phyloP scores from a whole-genome alignment of 2,888 invertebrate genomes.

The Dioctria linearis region DNA sequence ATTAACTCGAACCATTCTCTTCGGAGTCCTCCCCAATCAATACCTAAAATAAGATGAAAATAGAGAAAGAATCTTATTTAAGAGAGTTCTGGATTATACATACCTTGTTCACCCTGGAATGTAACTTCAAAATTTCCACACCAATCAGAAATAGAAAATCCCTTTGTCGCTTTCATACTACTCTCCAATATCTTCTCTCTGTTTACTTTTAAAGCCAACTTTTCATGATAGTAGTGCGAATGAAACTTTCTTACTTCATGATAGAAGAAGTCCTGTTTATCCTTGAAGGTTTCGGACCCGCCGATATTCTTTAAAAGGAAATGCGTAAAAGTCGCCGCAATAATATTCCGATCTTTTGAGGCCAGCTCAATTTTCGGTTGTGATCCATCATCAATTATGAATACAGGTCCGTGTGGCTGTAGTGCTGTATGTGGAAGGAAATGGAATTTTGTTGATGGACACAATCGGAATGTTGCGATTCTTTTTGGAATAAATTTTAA shows the following conservation, averaged over 20 bases:
- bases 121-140: constrained; percentile 94
- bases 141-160: constrained; percentile 92
- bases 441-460: constrained; percentile 93
- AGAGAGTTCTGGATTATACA: constrained; percentile 31
- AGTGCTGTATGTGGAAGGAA: constrained; percentile 72
- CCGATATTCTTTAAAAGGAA: constrained; percentile 94
- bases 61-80: background rate
- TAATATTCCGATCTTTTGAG: constrained; percentile 88
- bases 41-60: constrained; percentile 73
- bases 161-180: constrained; percentile 87
- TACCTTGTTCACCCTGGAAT: constrained; percentile 95
- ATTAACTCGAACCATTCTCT: constrained; percentile 96
- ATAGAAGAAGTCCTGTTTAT: constrained; percentile 85
- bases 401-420: constrained; percentile 75
- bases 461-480: constrained; percentile 90
- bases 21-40: constrained; percentile 95
- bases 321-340: constrained; percentile 93
- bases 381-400: constrained; percentile 92
- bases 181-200: constrained; percentile 87
- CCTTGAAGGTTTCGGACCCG: constrained; percentile 94
- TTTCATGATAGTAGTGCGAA: constrained; percentile 90
- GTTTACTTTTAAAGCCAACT: constrained; percentile 84
- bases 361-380: constrained; percentile 89
- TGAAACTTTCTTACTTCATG: constrained; percentile 88
- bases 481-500: constrained; percentile 94